A percentile compares a stretch with the other conserved stretches of the same genome.
Conservation (phyloP, 1,140 invertebrate genomes). For the Leptinotarsa texana region DNA sequence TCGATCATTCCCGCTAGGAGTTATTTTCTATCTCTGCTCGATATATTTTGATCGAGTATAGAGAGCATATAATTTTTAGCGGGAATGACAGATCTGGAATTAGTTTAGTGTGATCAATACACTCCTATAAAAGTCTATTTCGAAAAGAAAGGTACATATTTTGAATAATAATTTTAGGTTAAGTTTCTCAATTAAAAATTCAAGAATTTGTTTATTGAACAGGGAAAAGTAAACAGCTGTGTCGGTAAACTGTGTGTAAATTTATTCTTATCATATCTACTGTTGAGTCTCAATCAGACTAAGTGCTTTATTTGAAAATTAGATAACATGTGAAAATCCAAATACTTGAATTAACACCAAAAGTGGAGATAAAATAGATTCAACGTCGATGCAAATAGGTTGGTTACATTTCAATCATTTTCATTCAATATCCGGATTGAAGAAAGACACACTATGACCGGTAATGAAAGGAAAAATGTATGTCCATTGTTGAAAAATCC, state of each 20-base stretch:
- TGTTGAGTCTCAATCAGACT: neutral
- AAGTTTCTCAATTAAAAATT: too few relatives aligned
- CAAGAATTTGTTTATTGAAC: too few relatives aligned
- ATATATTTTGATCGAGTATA: too few relatives aligned
- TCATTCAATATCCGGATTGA: too few relatives aligned
- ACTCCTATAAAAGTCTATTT: too few relatives aligned
- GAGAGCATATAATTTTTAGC: too few relatives aligned
- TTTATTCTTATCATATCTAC: neutral
- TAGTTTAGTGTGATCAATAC: too few relatives aligned
- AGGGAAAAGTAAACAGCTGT: neutral
- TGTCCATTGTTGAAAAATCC: constrained; percentile 58
- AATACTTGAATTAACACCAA: constrained; percentile 9
- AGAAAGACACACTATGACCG: constrained; percentile 29
- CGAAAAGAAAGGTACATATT: too few relatives aligned
- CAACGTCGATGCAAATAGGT: constrained; percentile 11
- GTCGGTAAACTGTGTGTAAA: neutral
- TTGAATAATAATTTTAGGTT: too few relatives aligned
- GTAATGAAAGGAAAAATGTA: constrained; percentile 35
- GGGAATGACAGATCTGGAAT: too few relatives aligned
- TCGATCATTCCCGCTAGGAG: too few relatives aligned
- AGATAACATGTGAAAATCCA: neutral
- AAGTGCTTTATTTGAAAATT: neutral
- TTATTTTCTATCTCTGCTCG: too few relatives aligned
- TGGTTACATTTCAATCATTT: neutral
- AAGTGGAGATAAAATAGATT: neutral